Conservation (phyloP, 30 jellyfish, hydroid and myxozoan species). For the Euphysa ruthae region DNA sequence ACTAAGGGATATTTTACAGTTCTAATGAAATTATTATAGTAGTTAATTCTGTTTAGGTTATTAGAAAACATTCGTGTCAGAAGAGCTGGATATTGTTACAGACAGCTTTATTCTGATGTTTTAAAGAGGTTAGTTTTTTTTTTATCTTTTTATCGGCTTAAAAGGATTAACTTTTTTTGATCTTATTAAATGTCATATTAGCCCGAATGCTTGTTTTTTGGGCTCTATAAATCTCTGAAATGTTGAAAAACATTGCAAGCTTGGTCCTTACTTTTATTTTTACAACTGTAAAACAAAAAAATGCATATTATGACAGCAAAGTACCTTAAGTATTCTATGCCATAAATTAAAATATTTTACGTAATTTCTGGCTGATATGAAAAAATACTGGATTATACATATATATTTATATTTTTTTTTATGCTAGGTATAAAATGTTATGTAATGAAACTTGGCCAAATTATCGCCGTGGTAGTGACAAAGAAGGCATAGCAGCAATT, state of each 20-base stretch:
- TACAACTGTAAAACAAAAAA: too few relatives aligned
- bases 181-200: not conserved
- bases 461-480: slow-evolving; percentile 42
- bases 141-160: not conserved
- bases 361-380: too few relatives aligned
- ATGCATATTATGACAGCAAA: not conserved
- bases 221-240: too few relatives aligned
- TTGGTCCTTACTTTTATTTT: too few relatives aligned
- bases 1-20: too few relatives aligned
- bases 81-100: slow-evolving; percentile 82
- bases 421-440: slow-evolving; percentile 73
- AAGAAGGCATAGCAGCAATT: slow-evolving; percentile 62
- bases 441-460: slow-evolving; percentile 78
- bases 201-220: not conserved
- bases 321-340: too few relatives aligned
- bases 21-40: too few relatives aligned
- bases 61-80: slow-evolving; percentile 88
- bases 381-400: not conserved
- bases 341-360: too few relatives aligned
- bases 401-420: not conserved
- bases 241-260: too few relatives aligned
- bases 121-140: slow-evolving; percentile 42
- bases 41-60: slow-evolving; percentile 25
- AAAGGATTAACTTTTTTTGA: not conserved
- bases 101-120: slow-evolving; percentile 56